Evolutionary conservation across 2,113 vertebrate genomes (phyloP).

Genomic region (Benitochromis conjunctus): DNA sequence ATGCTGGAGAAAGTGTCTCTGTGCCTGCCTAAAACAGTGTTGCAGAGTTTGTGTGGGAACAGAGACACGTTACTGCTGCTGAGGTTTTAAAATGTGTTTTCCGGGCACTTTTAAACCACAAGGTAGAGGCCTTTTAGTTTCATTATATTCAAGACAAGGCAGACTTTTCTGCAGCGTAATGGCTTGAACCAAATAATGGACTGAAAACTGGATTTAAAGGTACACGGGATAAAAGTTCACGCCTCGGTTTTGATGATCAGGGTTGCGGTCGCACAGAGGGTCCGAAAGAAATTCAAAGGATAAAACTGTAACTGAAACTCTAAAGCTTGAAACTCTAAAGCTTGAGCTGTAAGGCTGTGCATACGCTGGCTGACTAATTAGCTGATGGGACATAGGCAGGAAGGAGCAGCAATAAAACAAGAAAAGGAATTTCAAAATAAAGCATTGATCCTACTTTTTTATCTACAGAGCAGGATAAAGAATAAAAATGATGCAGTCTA

Average conservation of each 20-base stretch:
- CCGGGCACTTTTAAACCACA: not conserved
- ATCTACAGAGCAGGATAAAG: not conserved
- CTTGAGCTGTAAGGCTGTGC: not conserved
- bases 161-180: not conserved
- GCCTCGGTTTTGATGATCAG: not conserved
- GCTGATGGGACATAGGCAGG: not conserved
- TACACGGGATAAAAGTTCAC: not conserved
- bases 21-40: not conserved
- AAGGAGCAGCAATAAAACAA: not conserved
- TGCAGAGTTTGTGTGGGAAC: not conserved
- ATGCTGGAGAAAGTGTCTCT: not conserved
- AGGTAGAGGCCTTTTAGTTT: not conserved
- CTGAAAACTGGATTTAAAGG: not conserved
- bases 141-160: not conserved
- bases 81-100: not conserved
- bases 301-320: not conserved
- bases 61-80: not conserved
- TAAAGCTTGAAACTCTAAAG: too few relatives aligned
- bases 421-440: not conserved
- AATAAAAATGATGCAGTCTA: not conserved
- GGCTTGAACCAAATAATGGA: not conserved
- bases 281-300: not conserved
- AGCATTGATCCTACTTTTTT: not conserved
- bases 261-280: not conserved
- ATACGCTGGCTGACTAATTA: not conserved